These are phyloP conservation scores for Tenthredo notha DNA, from an alignment of 2,888 invertebrate species.

Conservation along the genomic window DNA sequence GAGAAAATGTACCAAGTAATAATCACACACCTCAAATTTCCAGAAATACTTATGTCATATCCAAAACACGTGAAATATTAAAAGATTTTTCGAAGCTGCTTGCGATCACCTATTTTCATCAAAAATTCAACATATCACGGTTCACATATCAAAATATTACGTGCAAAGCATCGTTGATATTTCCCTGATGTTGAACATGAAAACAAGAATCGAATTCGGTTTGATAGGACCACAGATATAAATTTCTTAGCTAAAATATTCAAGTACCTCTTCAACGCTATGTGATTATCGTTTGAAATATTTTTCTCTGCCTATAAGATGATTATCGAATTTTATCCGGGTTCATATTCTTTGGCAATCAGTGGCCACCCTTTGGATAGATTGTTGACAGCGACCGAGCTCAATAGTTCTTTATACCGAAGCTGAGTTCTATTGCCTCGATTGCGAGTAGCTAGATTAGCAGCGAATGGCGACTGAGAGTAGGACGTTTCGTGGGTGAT, in stretches of 20 bases:
- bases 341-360: background rate
- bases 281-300: background rate
- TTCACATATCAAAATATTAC: background rate
- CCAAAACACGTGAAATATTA: background rate
- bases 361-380: constrained; percentile 11
- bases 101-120: background rate
- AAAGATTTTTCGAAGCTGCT: background rate
- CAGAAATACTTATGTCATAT: background rate
- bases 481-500: constrained; percentile 24
- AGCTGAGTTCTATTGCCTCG: constrained; percentile 34
- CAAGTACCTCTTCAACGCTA: background rate
- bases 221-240: background rate
- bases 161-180: background rate
- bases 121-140: background rate
- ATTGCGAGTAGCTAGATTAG: constrained; percentile 47
- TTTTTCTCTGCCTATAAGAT: background rate
- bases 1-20: background rate
- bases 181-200: background rate
- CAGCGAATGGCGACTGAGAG: constrained; percentile 22
- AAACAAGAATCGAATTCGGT: background rate
- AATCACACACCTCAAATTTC: background rate
- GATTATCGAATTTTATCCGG: background rate
- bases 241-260: background rate
- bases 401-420: constrained; percentile 35
- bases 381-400: constrained; percentile 26